Conservation (phyloP, 2,113 vertebrate species). For the Daubentonia madagascariensis region DNA sequence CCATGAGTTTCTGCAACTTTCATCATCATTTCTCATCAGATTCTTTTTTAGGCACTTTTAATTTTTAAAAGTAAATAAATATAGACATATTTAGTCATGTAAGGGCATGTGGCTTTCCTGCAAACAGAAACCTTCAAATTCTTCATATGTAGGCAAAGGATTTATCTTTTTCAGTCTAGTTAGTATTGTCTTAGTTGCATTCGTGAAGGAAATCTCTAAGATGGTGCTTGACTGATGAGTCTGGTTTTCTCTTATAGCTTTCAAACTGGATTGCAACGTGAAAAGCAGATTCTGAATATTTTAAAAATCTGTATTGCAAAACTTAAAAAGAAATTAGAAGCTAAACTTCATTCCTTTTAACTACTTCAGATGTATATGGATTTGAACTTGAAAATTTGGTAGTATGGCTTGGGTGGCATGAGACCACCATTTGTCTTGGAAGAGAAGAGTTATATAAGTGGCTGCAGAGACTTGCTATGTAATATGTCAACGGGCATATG, state of each 20-base stretch:
- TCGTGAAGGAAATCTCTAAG: conserved; percentile 38
- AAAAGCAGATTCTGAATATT: conserved; percentile 34
- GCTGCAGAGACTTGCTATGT: not conserved
- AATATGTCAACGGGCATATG: not conserved
- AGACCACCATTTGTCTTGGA: not conserved
- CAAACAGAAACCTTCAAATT: conserved; percentile 39
- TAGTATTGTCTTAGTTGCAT: not conserved
- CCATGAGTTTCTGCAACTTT: conserved; percentile 50
- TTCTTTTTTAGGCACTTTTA: conserved; percentile 54
- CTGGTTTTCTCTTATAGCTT: not conserved
- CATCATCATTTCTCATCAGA: conserved; percentile 56
- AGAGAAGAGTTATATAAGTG: not conserved
- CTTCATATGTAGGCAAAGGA: conserved; percentile 17
- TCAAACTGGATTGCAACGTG: not conserved
- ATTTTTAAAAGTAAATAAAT: conserved; percentile 69
- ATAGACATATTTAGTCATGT: conserved; percentile 63
- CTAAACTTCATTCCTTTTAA: not conserved
- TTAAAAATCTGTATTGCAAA: not conserved
- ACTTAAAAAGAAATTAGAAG: not conserved
- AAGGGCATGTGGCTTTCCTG: conserved; percentile 33
- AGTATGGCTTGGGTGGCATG: not conserved
- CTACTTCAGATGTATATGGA: not conserved
- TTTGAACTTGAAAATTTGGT: conserved; percentile 25
- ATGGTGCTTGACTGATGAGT: not conserved
- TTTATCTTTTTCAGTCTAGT: conserved; percentile 47